These are phyloP conservation scores for Trichopria drosophilae DNA, from an alignment of 2,888 invertebrate genomes.

Conservation along the genomic window DNA sequence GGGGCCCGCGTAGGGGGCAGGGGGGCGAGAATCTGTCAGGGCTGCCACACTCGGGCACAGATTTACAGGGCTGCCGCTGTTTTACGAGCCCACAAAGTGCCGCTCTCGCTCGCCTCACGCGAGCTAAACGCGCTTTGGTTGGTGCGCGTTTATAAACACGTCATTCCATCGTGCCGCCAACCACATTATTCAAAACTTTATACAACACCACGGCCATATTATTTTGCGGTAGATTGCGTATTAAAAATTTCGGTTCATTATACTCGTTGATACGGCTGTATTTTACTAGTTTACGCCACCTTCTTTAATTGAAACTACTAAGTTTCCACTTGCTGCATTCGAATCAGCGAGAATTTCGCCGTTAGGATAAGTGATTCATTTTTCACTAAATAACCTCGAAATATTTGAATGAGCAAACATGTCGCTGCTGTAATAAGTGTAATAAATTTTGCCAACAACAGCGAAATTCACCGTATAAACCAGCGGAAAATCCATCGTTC, in stretches of 20 bases:
- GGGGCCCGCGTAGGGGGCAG: constrained; percentile 35
- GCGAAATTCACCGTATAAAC: too few relatives aligned
- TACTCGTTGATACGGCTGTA: too few relatives aligned
- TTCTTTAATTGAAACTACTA: too few relatives aligned
- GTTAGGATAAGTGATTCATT: too few relatives aligned
- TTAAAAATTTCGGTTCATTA: constrained; percentile 37
- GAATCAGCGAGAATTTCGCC: too few relatives aligned
- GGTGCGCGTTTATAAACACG: constrained; percentile 49
- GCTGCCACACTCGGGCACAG: constrained; percentile 52
- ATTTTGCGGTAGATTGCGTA: constrained; percentile 29
- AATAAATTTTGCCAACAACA: too few relatives aligned
- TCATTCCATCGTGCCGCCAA: constrained; percentile 44
- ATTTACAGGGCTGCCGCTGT: constrained; percentile 56
- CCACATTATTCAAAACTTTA: constrained; percentile 49
- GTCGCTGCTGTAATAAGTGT: too few relatives aligned
- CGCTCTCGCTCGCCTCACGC: constrained; percentile 41
- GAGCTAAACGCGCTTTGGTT: constrained; percentile 31
- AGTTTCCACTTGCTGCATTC: too few relatives aligned
- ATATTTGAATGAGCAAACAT: too few relatives aligned
- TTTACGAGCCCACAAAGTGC: constrained; percentile 57
- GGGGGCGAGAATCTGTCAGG: constrained; percentile 49
- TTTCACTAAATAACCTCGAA: too few relatives aligned
- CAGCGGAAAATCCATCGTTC: too few relatives aligned
- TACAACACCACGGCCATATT: constrained; percentile 37
- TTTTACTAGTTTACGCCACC: too few relatives aligned